These are phyloP conservation scores for Oligia fasciuncula DNA, from an alignment of 2,888 invertebrate species.

Conservation along the genomic window DNA sequence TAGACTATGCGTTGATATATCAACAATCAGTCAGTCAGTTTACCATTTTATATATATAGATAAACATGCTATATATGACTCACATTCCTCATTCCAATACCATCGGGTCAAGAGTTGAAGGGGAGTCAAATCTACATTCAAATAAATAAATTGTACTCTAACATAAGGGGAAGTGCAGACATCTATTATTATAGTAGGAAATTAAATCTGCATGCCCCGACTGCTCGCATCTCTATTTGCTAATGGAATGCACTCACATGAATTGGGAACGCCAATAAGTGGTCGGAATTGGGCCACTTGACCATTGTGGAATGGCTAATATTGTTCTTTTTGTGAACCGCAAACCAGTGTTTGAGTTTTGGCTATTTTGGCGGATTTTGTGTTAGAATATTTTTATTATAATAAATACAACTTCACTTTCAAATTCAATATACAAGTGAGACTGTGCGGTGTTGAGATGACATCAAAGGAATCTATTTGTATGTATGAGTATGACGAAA, in stretches of 20 bases:
- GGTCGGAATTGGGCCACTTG: conserved; percentile 55
- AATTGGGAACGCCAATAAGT: conserved; percentile 70
- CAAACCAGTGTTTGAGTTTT: not conserved
- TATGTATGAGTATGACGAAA: conserved; percentile 29
- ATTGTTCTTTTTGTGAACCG: not conserved
- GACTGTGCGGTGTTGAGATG: not conserved
- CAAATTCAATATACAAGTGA: conserved; percentile 5
- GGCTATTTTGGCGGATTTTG: not conserved
- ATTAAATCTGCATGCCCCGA: conserved; percentile 81
- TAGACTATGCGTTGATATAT: no score
- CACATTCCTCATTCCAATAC: conserved; percentile 13
- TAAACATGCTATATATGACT: conserved; percentile 1
- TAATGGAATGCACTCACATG: conserved; percentile 82
- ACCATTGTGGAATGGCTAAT: conserved; percentile 19
- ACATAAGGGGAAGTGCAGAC: conserved; percentile 69
- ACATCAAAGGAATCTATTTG: conserved; percentile 34
- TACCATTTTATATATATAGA: no score
- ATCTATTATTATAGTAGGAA: conserved; percentile 81
- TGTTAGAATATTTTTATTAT: not conserved
- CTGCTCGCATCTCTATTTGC: conserved; percentile 74
- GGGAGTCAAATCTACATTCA: conserved; percentile 15
- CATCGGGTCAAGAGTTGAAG: conserved; percentile 23
- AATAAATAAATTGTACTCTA: conserved; percentile 41
- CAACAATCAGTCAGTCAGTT: no score
- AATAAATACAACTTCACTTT: not conserved